A percentile compares a stretch with the other conserved stretches of the same genome.
These are phyloP conservation scores for Macrostomum cliftonense DNA, from an alignment of 2,888 invertebrate genomes.

Conservation along the genomic window DNA sequence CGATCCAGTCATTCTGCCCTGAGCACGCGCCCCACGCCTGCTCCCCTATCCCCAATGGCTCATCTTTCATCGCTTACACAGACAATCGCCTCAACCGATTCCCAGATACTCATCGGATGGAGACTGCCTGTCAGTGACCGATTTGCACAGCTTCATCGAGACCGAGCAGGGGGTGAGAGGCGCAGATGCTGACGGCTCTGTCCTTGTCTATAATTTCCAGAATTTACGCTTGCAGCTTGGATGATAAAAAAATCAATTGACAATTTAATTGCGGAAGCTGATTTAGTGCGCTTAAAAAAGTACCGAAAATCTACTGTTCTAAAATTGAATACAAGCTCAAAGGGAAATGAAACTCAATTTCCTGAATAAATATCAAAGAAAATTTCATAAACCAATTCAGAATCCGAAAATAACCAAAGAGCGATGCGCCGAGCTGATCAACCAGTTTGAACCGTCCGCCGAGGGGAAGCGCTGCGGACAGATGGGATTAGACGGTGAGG, in stretches of 20 bases:
- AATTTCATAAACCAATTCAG: too few species aligned
- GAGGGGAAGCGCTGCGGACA: conserved; percentile 41
- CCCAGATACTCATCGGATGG: conserved; percentile 33
- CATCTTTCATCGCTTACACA: background rate
- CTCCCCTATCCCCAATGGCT: too few species aligned
- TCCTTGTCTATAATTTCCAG: background rate
- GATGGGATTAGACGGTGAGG: conserved; percentile 43
- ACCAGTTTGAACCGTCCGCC: conserved; percentile 42
- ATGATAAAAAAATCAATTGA: too few species aligned
- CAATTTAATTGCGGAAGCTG: too few species aligned
- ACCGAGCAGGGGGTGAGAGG: conserved; percentile 40
- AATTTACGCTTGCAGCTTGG: too few species aligned
- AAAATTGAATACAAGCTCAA: too few species aligned
- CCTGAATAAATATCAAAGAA: background rate
- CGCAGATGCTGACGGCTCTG: background rate
- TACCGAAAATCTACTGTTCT: too few species aligned
- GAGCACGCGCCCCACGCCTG: too few species aligned
- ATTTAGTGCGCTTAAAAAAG: too few species aligned
- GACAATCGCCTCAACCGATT: background rate
- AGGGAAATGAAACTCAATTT: background rate
- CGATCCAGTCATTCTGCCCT: too few species aligned
- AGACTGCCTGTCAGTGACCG: conserved; percentile 37
- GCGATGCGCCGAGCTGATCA: conserved; percentile 42
- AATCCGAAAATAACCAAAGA: conserved; percentile 42
- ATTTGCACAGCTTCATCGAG: conserved; percentile 41